These are phyloP conservation scores for Eudemis profundana DNA, from an alignment of 2,888 invertebrate genomes.

Conservation along the genomic window DNA sequence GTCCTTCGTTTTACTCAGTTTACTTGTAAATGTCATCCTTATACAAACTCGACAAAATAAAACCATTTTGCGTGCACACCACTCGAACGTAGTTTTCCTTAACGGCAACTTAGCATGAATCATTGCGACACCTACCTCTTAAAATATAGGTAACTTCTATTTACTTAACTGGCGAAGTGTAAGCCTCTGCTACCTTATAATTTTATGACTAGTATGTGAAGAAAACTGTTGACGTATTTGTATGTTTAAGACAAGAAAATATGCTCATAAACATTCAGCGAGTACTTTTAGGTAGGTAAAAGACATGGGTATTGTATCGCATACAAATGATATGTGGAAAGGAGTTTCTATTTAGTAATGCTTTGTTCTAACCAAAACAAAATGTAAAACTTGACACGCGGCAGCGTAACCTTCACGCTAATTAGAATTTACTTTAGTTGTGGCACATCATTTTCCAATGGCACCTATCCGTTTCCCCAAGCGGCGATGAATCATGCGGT, in stretches of 20 bases:
- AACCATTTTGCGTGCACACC: slow-evolving; percentile 2
- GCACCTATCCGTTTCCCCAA: slow-evolving; percentile 31
- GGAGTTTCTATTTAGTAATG: not conserved
- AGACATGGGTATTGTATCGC: not conserved
- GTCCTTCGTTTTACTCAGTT: slow-evolving; percentile 7
- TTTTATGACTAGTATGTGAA: not conserved
- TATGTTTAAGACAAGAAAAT: not conserved
- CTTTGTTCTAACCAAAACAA: slow-evolving; percentile 1
- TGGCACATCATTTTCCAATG: slow-evolving; percentile 26
- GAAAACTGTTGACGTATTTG: not conserved
- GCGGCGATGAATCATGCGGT: slow-evolving; percentile 65
- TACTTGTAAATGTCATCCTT: not conserved
- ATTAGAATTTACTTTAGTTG: slow-evolving; percentile 9
- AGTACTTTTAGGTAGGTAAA: no score
- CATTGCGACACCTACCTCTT: not conserved
- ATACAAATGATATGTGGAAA: not conserved
- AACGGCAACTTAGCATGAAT: slow-evolving; percentile 12
- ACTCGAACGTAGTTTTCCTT: slow-evolving; percentile 12
- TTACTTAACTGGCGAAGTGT: not conserved
- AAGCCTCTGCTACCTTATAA: not conserved
- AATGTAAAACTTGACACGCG: slow-evolving; percentile 10
- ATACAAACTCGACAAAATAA: slow-evolving; percentile 2
- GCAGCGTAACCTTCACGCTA: slow-evolving; percentile 8
- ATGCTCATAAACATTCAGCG: not conserved
- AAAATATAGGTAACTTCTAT: slow-evolving; percentile 4